phyloP scores from a whole-genome alignment of 1,140 invertebrate genomes.

The Brachionus koreanus region DNA sequence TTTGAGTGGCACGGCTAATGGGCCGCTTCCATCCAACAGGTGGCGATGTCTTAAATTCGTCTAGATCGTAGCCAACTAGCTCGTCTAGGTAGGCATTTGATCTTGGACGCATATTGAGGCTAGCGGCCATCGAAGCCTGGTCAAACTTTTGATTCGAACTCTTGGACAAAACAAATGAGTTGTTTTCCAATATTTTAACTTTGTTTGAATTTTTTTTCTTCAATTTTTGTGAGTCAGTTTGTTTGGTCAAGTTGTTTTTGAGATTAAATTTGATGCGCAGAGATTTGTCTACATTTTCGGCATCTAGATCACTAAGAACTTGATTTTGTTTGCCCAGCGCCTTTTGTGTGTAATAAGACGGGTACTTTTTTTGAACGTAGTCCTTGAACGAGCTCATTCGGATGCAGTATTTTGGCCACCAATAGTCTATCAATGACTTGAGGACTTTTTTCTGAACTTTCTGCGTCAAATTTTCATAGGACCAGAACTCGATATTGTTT shows the following conservation, averaged over 20 bases:
- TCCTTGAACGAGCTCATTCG: conserved; percentile 14
- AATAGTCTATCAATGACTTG: background rate
- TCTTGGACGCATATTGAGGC: background rate
- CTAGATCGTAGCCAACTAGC: conserved; percentile 11
- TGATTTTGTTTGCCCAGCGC: background rate
- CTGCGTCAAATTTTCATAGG: background rate
- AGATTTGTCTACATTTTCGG: conserved; percentile 37
- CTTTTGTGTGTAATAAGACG: background rate
- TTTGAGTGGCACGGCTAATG: background rate
- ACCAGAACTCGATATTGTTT: conserved; percentile 31
- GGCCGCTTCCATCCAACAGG: conserved; percentile 41
- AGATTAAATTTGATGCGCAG: background rate
- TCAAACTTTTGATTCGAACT: background rate
- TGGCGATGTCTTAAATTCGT: conserved; percentile 23
- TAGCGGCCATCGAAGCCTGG: background rate
- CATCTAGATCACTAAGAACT: conserved; percentile 8
- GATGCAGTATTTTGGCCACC: conserved; percentile 43
- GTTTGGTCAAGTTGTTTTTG: background rate
- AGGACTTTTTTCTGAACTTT: conserved; percentile 26
- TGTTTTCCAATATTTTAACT: conserved; percentile 24
- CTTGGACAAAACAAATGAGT: background rate
- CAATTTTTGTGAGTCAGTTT: background rate
- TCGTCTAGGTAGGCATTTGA: background rate
- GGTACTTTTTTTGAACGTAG: conserved; percentile 35
- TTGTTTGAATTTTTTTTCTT: conserved; percentile 17